Base-by-base conservation (phyloP, 2,797 vertebrate species). In the Cheirogaleus major region DNA sequence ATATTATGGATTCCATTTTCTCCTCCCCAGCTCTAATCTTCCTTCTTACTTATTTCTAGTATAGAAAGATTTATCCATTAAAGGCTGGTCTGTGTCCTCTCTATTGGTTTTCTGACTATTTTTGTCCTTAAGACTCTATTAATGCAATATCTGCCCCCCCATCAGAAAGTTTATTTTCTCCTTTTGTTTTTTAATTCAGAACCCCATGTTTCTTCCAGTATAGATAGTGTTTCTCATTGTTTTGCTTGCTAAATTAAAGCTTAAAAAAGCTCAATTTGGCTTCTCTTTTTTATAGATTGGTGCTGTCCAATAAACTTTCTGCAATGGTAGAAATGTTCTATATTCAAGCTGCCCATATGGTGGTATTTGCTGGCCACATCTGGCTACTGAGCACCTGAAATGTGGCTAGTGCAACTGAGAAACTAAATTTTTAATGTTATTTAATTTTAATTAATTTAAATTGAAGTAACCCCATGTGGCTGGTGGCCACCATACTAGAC, bases 121-220 rank as follows among this genome's bases (percentile, higher is more conserved):
- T 81, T 82, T 55, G n/a, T 73, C 48, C 45, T 18, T 57, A 57
- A 59, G 27, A 78, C 25, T 27, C 38, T 92, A 27, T 59, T 43
- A 50, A 41, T 45, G 14, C 15, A 48, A 30, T 65, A 5, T 14
- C 18, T 30, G 8, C 22, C 38, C 1, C 25, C 25, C 48, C 5
- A 50, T 45, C 18, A 63, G 14, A 91, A 76, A 82, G 59, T 76
- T 69, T 38, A 32, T 86, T 69, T 96, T 48, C 32, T 69, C 9
- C 30, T 80, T 91, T 94, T 70, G n/a, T 73, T 90, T 85, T 84
- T 75, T 25, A 80, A 1, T 93, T 73, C 41, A 67, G 57, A 85
- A 52, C 59, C 38, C 65, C 50, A 1, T 76, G 7, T 97, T 95
- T 96, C 75, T 90, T 67, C 15, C 10, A 23, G 3, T 63, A 55